Base-by-base conservation (phyloP, 2,113 vertebrate species). In the Chaetura pelagica region DNA sequence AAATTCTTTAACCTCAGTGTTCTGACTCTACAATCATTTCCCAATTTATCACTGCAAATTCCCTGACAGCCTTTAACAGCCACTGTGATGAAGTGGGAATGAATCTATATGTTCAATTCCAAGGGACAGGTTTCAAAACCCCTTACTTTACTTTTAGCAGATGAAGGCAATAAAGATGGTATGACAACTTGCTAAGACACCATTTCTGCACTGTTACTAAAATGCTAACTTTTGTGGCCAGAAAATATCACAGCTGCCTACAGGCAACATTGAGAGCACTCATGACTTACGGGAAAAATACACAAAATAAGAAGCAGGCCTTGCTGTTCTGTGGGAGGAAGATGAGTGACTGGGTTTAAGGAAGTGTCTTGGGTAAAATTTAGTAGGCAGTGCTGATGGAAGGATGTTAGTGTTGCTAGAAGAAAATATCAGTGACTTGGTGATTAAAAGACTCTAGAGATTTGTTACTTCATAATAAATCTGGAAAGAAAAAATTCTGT, bases 21-120 rank as follows among this genome's bases (percentile, higher is more conserved):
- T 97, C 80, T 80, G 94, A 97, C 74, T 96, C 84, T 90, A 81
- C 51, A 84, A 95, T 91, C 26, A 95, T 97, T 98, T 96, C 79
- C 94, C 84, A 96, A 91, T 96, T 95, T 97, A 96, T 96, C 87
- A 97, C 96, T 94, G 95, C 54, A 94, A 93, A 97, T 97, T 97
- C 95, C 94, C 92, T 97, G 97, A 91, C 97, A 94, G 96, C 88
- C 91, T 97, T 97, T 95, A 94, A 84, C 95, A 96, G 96, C 94
- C 91, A 72, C 82, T 92, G 79, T 80, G 92, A 97, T 94, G 91
- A 93, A 96, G 58, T 38, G 32, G 87, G 96, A 97, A 96, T 84
- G 92, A 94, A 95, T 96, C 94, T 96, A 72, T 95, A 94, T 16
- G 3, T 94, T 97, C 90, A 89, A 12, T n/a, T 93, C 38, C 27